Conservation (phyloP, 2,888 invertebrate genomes). For the Azorinus chamasolen region DNA sequence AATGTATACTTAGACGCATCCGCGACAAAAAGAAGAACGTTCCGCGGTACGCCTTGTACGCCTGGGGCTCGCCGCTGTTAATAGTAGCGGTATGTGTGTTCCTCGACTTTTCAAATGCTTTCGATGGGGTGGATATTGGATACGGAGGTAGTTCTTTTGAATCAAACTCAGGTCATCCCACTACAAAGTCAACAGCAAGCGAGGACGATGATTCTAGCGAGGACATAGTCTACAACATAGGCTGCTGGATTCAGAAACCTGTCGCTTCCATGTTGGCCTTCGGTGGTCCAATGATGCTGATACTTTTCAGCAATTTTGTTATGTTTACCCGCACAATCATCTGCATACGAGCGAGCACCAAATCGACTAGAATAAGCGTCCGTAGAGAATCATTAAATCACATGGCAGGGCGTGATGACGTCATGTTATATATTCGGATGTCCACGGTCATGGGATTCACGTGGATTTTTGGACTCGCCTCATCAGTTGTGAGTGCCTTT, state of each 20-base stretch:
- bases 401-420: conserved; percentile 76
- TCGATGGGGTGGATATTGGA: conserved; percentile 68
- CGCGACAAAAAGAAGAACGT: conserved; percentile 74
- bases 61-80: conserved; percentile 90
- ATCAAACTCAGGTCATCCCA: neutral
- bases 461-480: conserved; percentile 82
- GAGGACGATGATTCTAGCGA: neutral
- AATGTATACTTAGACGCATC: conserved; percentile 80
- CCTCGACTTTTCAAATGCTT: conserved; percentile 77
- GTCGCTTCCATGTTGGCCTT: conserved; percentile 77
- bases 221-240: conserved; percentile 43
- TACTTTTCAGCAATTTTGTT: conserved; percentile 74
- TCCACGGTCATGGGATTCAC: conserved; percentile 84
- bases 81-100: conserved; percentile 85
- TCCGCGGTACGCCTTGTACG: conserved; percentile 88
- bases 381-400: conserved; percentile 68
- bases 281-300: conserved; percentile 77
- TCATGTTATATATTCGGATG: conserved; percentile 81
- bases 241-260: conserved; percentile 82
- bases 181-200: neutral
- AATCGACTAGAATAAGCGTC: conserved; percentile 65
- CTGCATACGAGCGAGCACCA: conserved; percentile 74
- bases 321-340: conserved; percentile 79
- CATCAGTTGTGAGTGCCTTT: conserved; percentile 77
- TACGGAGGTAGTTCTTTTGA: conserved; percentile 63